Conservation (phyloP, 2,113 vertebrate species). For the Onychostruthus taczanowskii region DNA sequence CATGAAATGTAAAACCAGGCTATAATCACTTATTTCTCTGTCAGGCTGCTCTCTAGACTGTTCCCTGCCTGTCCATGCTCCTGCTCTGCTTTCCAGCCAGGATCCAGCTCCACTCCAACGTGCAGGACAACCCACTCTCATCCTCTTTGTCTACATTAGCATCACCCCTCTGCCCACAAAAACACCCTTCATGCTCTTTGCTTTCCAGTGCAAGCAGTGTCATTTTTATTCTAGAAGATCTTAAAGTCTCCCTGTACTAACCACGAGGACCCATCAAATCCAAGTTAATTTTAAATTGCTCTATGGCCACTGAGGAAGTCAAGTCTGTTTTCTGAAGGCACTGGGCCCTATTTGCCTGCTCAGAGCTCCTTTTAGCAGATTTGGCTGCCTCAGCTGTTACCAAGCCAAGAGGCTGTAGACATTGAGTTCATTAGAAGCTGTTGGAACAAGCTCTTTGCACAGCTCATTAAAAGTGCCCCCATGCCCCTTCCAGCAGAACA, state of each 20-base stretch:
- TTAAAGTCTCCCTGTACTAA: conserved; percentile 20
- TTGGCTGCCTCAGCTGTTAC: conserved; percentile 55
- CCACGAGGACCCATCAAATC: not conserved
- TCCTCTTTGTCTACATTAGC: not conserved
- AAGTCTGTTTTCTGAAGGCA: conserved; percentile 51
- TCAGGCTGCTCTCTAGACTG: not conserved
- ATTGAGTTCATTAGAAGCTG: conserved; percentile 72
- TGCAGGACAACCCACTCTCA: not conserved
- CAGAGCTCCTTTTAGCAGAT: conserved; percentile 49
- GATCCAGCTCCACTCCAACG: not conserved
- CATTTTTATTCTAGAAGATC: conserved; percentile 8
- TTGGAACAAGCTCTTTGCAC: conserved; percentile 62
- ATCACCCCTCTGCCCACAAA: not conserved
- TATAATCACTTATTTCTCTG: not conserved
- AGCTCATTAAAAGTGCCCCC: conserved; percentile 72
- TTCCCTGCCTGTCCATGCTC: not conserved
- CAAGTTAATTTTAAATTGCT: conserved; percentile 54
- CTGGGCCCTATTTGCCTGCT: conserved; percentile 29
- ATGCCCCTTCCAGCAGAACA: conserved; percentile 43
- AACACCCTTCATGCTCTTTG: not conserved
- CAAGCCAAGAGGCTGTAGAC: conserved; percentile 42
- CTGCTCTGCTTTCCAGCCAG: not conserved
- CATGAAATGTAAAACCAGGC: not conserved
- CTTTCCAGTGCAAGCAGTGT: not conserved
- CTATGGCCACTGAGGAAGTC: conserved; percentile 19